Evolutionary conservation across 1,140 invertebrate genomes (phyloP).

Genomic region (Aphaenogaster rudis): DNA sequence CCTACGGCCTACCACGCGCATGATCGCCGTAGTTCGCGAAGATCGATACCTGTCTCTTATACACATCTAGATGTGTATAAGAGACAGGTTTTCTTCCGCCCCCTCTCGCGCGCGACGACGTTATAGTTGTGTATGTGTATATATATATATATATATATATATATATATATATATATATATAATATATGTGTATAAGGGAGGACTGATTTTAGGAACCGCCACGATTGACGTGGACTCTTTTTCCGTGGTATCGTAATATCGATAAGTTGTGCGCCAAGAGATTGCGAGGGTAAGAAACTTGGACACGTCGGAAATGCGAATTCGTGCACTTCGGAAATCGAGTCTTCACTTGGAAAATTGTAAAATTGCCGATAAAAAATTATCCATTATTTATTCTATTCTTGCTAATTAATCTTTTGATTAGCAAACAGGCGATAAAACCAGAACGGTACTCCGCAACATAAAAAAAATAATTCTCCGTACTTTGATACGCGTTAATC

Average conservation of each 20-base stretch:
- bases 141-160: not conserved
- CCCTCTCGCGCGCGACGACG: not conserved
- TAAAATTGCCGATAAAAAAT: not conserved
- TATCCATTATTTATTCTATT: not conserved
- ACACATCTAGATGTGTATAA: no score
- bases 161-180: slow-evolving; percentile 2
- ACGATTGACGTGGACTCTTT: not conserved
- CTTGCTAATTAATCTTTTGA: not conserved
- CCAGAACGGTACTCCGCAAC: not conserved
- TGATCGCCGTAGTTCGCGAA: slow-evolving; percentile 66
- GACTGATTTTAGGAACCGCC: not conserved
- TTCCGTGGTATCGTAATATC: slow-evolving; percentile 3
- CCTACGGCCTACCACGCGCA: slow-evolving; percentile 62
- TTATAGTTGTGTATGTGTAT: not conserved
- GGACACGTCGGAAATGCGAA: not conserved
- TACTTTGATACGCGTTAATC: not conserved
- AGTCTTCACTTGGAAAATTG: not conserved
- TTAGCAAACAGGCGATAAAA: not conserved
- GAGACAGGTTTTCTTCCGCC: slow-evolving; percentile 49
- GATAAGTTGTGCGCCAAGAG: not conserved
- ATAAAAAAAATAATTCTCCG: not conserved
- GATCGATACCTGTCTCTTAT: no score
- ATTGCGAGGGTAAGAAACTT: not conserved
- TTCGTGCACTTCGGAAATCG: not conserved
- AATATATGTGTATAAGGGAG: not conserved